These are phyloP conservation scores for Aromia moschata DNA, from an alignment of 2,888 invertebrate species.

Conservation along the genomic window DNA sequence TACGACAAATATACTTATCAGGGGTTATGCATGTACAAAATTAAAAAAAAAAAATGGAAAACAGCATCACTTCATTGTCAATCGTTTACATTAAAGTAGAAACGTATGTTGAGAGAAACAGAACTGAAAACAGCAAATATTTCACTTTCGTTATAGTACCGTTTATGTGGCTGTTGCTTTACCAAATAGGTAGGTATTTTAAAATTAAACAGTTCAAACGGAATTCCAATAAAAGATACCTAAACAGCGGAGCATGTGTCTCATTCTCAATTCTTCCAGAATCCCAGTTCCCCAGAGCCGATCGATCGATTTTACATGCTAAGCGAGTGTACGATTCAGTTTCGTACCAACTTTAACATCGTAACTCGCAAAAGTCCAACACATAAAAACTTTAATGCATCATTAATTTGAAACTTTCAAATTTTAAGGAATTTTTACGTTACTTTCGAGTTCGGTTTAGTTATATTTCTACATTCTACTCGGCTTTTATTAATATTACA, in stretches of 20 bases:
- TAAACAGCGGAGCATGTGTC: conserved; percentile 20
- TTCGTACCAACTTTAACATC: conserved; percentile 21
- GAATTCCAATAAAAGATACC: conserved; percentile 20
- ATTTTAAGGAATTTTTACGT: conserved; percentile 23
- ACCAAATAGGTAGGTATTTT: background rate
- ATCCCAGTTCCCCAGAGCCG: conserved; percentile 14
- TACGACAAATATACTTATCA: too few relatives aligned
- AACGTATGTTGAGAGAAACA: too few relatives aligned
- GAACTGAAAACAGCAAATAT: too few relatives aligned
- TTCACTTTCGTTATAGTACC: too few relatives aligned
- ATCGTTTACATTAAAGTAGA: background rate
- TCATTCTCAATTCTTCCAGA: conserved; percentile 23
- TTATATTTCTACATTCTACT: conserved; percentile 24
- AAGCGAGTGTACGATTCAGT: conserved; percentile 24
- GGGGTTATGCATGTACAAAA: too few relatives aligned
- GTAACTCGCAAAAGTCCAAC: conserved; percentile 23
- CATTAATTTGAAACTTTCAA: conserved; percentile 25
- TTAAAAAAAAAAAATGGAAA: too few relatives aligned
- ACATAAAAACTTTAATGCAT: conserved; percentile 24
- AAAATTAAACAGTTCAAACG: conserved; percentile 10
- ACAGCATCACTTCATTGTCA: too few relatives aligned
- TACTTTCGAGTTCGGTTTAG: conserved; percentile 21
- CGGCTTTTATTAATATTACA: conserved; percentile 23
- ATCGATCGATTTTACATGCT: conserved; percentile 25
- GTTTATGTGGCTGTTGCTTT: too few relatives aligned